These are phyloP conservation scores for Chunga burmeisteri DNA, from an alignment of 2,113 vertebrate species.

Conservation along the genomic window DNA sequence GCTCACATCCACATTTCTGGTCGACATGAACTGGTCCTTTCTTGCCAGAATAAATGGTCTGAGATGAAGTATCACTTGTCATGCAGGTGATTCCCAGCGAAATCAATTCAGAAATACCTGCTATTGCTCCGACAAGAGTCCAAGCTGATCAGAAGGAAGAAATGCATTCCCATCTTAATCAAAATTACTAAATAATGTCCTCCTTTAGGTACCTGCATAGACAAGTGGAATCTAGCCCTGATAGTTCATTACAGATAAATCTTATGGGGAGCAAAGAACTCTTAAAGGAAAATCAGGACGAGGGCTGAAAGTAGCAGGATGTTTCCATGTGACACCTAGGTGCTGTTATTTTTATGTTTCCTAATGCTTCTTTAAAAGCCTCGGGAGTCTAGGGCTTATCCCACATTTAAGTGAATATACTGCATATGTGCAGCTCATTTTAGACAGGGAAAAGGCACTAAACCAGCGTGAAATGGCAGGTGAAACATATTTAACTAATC, in stretches of 20 bases:
- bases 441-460: neutral
- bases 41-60: neutral
- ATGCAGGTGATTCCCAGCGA: neutral
- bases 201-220: neutral
- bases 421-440: neutral
- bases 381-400: neutral
- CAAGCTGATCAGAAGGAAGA: neutral
- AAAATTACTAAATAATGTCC: neutral
- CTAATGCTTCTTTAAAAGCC: neutral
- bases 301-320: neutral
- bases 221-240: neutral
- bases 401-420: neutral
- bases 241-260: neutral
- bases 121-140: neutral
- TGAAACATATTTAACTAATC: neutral
- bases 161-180: neutral
- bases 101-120: neutral
- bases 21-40: neutral
- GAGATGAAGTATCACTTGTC: neutral
- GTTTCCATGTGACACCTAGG: neutral
- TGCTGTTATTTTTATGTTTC: neutral
- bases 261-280: neutral
- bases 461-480: neutral
- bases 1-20: neutral
- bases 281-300: fast-evolving